Conservation (phyloP, 2,113 vertebrate species). For the Peromyscus maniculatus region DNA sequence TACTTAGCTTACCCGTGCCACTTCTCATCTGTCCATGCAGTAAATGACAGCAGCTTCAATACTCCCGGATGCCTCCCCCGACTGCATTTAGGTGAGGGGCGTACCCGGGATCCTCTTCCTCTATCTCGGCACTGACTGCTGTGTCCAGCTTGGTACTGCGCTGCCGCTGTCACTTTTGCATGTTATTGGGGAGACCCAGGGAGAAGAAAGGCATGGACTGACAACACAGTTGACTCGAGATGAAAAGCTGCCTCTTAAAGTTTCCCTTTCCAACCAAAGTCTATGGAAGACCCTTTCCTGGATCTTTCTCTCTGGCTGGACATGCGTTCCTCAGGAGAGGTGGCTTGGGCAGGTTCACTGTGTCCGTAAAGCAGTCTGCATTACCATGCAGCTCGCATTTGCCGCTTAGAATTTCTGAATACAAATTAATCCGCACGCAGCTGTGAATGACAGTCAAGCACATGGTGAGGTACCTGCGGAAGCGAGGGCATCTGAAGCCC, state of each 20-base stretch:
- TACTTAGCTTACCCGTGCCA: constrained; percentile 2
- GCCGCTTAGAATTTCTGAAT: constrained; percentile 79
- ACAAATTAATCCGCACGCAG: constrained; percentile 73
- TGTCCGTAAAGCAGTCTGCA: constrained; percentile 40
- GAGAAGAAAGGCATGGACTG: neutral
- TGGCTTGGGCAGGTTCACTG: constrained; percentile 68
- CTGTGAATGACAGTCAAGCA: constrained; percentile 69
- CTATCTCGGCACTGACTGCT: neutral
- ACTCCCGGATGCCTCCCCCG: neutral
- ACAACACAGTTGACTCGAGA: neutral
- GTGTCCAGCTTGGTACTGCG: neutral
- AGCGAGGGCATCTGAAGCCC: constrained; percentile 53
- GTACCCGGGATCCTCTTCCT: neutral
- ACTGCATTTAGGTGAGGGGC: neutral
- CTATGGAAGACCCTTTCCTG: constrained; percentile 2
- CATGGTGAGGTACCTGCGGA: constrained; percentile 70
- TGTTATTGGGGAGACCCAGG: neutral
- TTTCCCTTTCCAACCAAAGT: constrained; percentile 14
- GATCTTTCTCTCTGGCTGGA: constrained; percentile 77
- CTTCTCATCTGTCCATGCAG: constrained; percentile 63
- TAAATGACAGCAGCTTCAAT: neutral
- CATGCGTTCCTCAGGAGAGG: constrained; percentile 74
- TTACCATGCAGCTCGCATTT: constrained; percentile 72
- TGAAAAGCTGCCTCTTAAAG: neutral
- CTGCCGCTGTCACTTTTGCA: neutral